A percentile compares a stretch with the other conserved stretches of the same genome.
phyloP scores from a whole-genome alignment of 2,888 invertebrate species.

The Lingula anatina region DNA sequence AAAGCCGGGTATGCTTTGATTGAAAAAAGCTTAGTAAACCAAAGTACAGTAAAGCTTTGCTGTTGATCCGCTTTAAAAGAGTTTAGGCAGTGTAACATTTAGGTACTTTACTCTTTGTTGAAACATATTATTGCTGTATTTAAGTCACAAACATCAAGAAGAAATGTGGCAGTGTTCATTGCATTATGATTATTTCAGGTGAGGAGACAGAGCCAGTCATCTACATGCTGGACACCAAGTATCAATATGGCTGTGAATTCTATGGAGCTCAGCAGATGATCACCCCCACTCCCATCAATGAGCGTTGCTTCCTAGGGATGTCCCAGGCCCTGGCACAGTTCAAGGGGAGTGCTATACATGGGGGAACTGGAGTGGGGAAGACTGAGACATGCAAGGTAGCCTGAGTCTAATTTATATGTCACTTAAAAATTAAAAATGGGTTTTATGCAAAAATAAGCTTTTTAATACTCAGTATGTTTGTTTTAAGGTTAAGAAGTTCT shows the following conservation, averaged over 20 bases:
- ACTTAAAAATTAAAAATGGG: background rate
- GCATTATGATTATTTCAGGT: constrained; percentile 19
- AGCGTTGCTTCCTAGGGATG: constrained; percentile 48
- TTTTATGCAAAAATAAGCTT: too few species aligned
- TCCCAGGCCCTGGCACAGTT: constrained; percentile 39
- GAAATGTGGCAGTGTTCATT: too few species aligned
- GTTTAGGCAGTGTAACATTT: too few species aligned
- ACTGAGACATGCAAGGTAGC: constrained; percentile 48
- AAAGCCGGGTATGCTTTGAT: too few species aligned
- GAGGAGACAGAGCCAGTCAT: constrained; percentile 36
- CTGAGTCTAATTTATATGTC: background rate
- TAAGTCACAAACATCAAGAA: too few species aligned
- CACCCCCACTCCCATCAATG: constrained; percentile 44
- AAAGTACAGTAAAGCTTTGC: too few species aligned
- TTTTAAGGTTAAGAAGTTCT: background rate
- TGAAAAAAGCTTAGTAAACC: too few species aligned
- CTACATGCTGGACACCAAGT: constrained; percentile 44
- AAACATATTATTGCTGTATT: too few species aligned
- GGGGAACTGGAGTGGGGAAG: constrained; percentile 46
- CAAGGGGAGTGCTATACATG: constrained; percentile 38
- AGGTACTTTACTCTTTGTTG: too few species aligned
- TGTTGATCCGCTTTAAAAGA: too few species aligned
- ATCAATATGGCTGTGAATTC: constrained; percentile 48
- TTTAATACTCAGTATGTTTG: background rate
- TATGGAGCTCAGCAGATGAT: constrained; percentile 43